Evolutionary conservation across 2,113 vertebrate genomes (phyloP).

Genomic region (Aphyosemion australe): DNA sequence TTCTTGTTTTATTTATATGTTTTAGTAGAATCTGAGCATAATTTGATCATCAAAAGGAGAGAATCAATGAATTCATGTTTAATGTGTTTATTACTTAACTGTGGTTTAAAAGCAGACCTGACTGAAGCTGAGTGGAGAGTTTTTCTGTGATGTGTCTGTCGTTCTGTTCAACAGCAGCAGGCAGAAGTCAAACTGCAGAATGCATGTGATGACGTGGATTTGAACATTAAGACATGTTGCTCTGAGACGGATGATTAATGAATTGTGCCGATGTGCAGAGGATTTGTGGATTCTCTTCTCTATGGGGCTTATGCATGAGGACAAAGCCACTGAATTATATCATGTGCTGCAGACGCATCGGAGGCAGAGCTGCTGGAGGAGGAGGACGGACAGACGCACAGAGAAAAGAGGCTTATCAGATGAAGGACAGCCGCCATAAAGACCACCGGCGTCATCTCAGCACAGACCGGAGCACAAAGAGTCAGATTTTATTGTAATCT

Average conservation of each 20-base stretch:
- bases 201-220: constrained; percentile 16
- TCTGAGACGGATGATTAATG: constrained; percentile 45
- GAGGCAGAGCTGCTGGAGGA: constrained; percentile 21
- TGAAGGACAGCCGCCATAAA: constrained; percentile 52
- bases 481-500: neutral
- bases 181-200: neutral
- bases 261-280: constrained; percentile 38
- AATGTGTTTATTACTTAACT: neutral
- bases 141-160: neutral
- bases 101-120: neutral
- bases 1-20: neutral
- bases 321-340: constrained; percentile 58
- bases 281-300: constrained; percentile 62
- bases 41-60: neutral
- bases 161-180: neutral
- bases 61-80: neutral
- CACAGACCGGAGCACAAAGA: constrained; percentile 3
- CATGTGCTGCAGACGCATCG: constrained; percentile 23
- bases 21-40: neutral
- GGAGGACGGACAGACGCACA: constrained; percentile 18
- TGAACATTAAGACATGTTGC: constrained; percentile 3
- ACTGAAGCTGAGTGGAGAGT: neutral
- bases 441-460: constrained; percentile 26
- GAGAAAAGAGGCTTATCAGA: constrained; percentile 65
- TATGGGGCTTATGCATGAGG: constrained; percentile 58